A percentile compares a stretch with the other conserved stretches of the same genome.
Evolutionary conservation across 2,113 vertebrate genomes (phyloP).

Genomic region (Onychorhynchus coronatus): DNA sequence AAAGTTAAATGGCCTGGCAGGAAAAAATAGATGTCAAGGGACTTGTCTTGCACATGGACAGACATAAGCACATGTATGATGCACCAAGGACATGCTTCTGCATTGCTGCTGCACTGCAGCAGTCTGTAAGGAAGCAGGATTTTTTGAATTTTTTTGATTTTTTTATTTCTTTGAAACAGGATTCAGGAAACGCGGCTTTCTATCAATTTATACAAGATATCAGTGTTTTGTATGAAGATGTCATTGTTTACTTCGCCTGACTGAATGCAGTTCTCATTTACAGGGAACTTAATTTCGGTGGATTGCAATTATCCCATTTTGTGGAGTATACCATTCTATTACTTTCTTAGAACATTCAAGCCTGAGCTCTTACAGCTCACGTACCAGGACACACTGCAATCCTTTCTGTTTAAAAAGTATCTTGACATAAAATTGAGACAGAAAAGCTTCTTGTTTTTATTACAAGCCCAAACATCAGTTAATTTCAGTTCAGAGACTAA

Average conservation of each 20-base stretch:
- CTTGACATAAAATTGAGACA: not conserved
- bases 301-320: not conserved
- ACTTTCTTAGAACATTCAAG: not conserved
- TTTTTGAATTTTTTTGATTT: too few relatives aligned
- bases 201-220: rapidly evolving
- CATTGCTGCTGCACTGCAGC: not conserved
- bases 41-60: not conserved
- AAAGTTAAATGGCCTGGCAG: not conserved
- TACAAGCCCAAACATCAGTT: not conserved
- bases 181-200: not conserved
- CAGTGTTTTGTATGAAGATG: not conserved
- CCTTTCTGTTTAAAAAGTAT: not conserved
- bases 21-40: not conserved
- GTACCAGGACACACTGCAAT: not conserved
- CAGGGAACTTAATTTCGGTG: not conserved
- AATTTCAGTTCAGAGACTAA: not conserved
- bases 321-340: not conserved
- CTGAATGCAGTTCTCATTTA: not conserved
- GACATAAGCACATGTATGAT: not conserved
- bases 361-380: not conserved
- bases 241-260: not conserved
- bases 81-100: not conserved
- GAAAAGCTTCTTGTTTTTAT: not conserved
- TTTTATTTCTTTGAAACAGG: too few relatives aligned
- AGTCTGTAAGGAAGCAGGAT: too few relatives aligned